Percentiles rank a stretch among this genome's conserved stretches.
phyloP scores from a whole-genome alignment of 2,113 vertebrate genomes.

The Python bivittatus region DNA sequence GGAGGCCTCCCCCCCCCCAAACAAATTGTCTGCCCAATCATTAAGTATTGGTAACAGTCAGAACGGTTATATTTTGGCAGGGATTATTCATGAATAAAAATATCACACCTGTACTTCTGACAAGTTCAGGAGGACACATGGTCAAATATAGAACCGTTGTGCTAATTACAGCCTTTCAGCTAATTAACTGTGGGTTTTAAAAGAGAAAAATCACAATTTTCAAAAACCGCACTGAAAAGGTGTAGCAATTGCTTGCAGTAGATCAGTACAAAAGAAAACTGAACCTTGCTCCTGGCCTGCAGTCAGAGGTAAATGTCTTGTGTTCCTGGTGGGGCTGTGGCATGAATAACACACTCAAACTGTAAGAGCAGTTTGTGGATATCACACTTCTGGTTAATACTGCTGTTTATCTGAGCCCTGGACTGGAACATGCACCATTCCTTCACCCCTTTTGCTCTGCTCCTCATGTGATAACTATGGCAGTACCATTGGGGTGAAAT shows the following conservation, averaged over 20 bases:
- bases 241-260: not conserved
- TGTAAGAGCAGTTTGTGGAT: not conserved
- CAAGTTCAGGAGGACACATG: not conserved
- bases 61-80: not conserved
- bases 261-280: not conserved
- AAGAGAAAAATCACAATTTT: not conserved
- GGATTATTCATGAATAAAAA: not conserved
- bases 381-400: not conserved
- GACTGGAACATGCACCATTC: not conserved
- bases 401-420: not conserved
- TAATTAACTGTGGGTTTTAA: not conserved
- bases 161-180: not conserved
- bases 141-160: not conserved
- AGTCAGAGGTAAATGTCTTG: not conserved
- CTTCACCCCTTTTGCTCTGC: not conserved
- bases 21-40: not conserved
- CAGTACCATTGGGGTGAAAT: not conserved
- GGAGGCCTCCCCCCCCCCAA: not conserved
- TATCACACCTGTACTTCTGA: not conserved
- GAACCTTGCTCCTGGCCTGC: not conserved
- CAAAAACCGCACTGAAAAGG: not conserved
- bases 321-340: not conserved
- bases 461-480: not conserved
- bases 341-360: not conserved
- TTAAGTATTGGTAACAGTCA: conserved; percentile 3